Percentiles rank a stretch among this genome's conserved stretches.
These are phyloP conservation scores for Cyphomyrus discorhynchus DNA, from an alignment of 2,113 vertebrate genomes.

Conservation along the genomic window DNA sequence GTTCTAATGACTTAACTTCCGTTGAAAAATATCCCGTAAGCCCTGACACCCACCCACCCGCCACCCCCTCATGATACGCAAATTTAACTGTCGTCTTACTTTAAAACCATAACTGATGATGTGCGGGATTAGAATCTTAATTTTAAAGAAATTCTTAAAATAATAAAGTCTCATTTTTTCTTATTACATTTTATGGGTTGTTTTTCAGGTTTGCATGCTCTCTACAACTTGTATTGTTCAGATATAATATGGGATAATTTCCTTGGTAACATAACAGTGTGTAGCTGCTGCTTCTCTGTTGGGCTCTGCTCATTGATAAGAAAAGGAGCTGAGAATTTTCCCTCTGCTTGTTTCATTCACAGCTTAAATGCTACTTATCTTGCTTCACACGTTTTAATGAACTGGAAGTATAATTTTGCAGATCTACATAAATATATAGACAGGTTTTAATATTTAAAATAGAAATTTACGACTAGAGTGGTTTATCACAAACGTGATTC, in stretches of 20 bases:
- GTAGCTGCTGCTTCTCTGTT: neutral
- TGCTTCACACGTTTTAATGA: neutral
- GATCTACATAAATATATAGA: neutral
- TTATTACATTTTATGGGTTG: neutral
- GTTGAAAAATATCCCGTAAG: constrained; percentile 15
- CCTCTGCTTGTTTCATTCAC: neutral
- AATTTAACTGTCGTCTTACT: neutral
- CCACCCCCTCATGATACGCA: neutral
- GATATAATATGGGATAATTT: neutral
- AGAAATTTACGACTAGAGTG: neutral
- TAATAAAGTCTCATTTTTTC: neutral
- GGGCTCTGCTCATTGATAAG: neutral
- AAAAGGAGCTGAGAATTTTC: neutral
- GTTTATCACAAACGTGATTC: neutral
- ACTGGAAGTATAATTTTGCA: neutral
- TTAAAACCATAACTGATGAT: neutral
- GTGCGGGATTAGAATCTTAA: neutral
- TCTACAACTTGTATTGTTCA: neutral
- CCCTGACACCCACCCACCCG: neutral
- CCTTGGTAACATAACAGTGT: neutral
- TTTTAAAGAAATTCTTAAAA: neutral
- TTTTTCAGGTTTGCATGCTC: neutral
- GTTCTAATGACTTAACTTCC: constrained; percentile 32
- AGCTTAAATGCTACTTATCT: neutral
- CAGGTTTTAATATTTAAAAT: neutral